Evolutionary conservation across 2,113 vertebrate genomes (phyloP), one percentile per base, ranked within the genome.

Genomic region (Poeciliopsis retropinna): DNA sequence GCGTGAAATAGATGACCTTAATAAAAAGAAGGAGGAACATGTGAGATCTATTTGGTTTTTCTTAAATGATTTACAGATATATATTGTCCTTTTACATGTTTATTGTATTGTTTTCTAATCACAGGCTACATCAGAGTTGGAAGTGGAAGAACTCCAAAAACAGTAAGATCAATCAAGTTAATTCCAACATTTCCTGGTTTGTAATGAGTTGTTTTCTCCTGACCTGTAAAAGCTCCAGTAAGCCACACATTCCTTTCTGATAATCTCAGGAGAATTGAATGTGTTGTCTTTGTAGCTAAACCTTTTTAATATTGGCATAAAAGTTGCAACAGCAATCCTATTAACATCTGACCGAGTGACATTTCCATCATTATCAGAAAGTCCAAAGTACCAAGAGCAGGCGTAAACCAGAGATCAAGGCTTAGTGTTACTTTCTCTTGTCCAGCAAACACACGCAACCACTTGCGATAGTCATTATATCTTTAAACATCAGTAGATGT

Each of bases 121-220:
- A 72, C 89, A 98, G 97, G 93, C 94, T 83, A 94, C 95, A 29
- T 96, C 97, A 80, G 93, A 95, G 1, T 94, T 93, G 3, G 64
- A 93, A 74, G 91, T 97, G 79, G 96, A 96, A 83, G 96, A 97
- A 72, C 94, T 99, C 51, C 96, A 97, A 86, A 95, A 86, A 93
- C 94, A 92, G 98, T 99, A 95, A 96, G 97, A 96, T 67, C 70
- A 70, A 11, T 74, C 0, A 61, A 64, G 29, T 29, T 65, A 4
- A 47, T 47, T 66, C 37, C 4, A 14, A 1, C 70, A 41, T 74
- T 64, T 14, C 3, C 25, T 44, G 14, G 8, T n/a, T 15, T 13
- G 13, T 30, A 3, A 17, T 8, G 4, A 39, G 4, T 22, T 3
- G 27, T 9, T 0, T 12, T 0, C 54, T 34, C 13, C 27, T 29